Base-by-base conservation (phyloP, 2,888 invertebrate species). In the Vesta saturnalis region DNA sequence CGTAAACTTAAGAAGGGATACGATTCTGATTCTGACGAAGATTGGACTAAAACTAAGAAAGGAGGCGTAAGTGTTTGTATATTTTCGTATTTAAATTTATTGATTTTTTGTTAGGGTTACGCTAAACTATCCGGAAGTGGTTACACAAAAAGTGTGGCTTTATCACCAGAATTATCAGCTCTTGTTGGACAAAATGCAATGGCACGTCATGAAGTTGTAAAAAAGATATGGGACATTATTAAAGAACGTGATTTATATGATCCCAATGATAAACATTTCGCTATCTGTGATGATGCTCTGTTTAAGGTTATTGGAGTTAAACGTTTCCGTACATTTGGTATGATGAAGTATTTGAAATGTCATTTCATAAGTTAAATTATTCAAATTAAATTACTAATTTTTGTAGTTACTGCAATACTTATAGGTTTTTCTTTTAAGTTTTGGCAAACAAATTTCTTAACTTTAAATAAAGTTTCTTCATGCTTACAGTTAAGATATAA, bases 291-390 rank as follows among this genome's bases (percentile, higher is more conserved):
- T 82, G 95, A 94, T 61, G 93, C 96, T 60, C 86, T 97, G 46
- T 86, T 91, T 83, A 94, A 94, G 84, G 93, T 97, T 43, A 94
- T 97, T 82, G 96, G 96, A 43, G 92, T 92, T 1, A 96, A 96
- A 82, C 91, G 96, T 78, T 96, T 98, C 89, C 92, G 94, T 77
- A 95, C 95, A 63, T 97, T 97, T 79, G 97, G 96, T 72, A 97
- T 97, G 97, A 94, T 97, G 93, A 97, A 97, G 84, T 94, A 95
- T 84, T 88, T 98, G 77, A 96, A 96, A 85, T 91, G 91, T 72
- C 97, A 97, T 86, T 96, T 97, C 84, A 85, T 89, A 79, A 88
- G 88, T 78, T 90, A 69, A 69, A 62, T 65, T 68, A 68, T 68
- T 64, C 54, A 35, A 59, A 35, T 15, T 8, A 35, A 43, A n/a